phyloP scores from a whole-genome alignment of 2,113 vertebrate genomes.

The Oxyruncus cristatus region DNA sequence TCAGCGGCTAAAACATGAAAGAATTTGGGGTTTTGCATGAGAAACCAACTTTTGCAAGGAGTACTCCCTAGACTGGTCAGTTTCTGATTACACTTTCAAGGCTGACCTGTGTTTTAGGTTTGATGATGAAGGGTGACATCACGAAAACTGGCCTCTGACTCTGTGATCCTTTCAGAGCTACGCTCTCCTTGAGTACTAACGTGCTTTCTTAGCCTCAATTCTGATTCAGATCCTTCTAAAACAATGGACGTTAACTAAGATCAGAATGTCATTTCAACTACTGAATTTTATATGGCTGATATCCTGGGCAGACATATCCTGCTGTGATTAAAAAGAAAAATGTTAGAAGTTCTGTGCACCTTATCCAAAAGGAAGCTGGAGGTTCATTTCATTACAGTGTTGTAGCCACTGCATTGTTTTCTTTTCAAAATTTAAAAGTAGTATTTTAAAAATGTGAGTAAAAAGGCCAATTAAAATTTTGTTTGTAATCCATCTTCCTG shows the following conservation, averaged over 20 bases:
- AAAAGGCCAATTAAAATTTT: not conserved
- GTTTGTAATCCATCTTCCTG: not conserved
- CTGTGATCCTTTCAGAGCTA: not conserved
- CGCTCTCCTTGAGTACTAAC: rapidly evolving
- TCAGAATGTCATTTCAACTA: not conserved
- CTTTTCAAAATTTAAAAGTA: not conserved
- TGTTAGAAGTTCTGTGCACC: not conserved
- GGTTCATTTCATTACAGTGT: not conserved
- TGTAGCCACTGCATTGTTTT: not conserved
- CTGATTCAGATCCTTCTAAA: not conserved
- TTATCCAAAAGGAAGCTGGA: not conserved
- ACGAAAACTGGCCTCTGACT: not conserved
- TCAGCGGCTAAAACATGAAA: not conserved
- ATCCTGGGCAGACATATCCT: not conserved
- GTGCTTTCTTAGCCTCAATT: not conserved
- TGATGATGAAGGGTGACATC: not conserved
- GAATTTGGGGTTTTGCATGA: not conserved
- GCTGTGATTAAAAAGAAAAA: not conserved
- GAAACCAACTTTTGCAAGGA: not conserved
- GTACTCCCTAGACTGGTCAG: not conserved
- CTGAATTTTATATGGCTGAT: not conserved
- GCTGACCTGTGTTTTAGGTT: not conserved
- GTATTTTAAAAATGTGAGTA: not conserved
- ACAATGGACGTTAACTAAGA: not conserved
- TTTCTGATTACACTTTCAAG: not conserved